Base-by-base conservation (phyloP, 2,113 vertebrate species). In the Pristiophorus japonicus region DNA sequence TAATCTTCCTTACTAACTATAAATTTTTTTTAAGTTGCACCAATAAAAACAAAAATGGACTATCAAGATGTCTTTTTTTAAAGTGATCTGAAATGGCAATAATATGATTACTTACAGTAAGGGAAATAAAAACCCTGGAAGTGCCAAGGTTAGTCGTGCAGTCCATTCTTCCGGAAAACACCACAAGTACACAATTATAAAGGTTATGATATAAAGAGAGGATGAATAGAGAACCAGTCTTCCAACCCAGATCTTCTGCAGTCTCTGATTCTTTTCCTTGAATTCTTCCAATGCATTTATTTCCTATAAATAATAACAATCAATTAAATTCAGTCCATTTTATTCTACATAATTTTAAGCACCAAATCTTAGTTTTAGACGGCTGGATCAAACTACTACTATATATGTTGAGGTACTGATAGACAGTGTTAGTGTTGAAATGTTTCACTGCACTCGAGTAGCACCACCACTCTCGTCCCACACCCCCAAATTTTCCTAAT, bases 241-340 rank as follows among this genome's bases (percentile, higher is more conserved):
- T 97, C 98, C 98, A 95, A 99, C 97, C 98, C 99, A 99, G 96
- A 98, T 97, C 96, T 99, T 99, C 96, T 99, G 97, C 97, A 98
- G 98, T 96, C 98, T 98, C 96, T 99, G 99, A 97, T 99, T 98
- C 98, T 98, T 99, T 96, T 99, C 98, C 96, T 98, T 97, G 95
- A 99, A 98, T 96, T 99, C 98, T 96, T 99, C 99, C 96, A 99
- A 97, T 70, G 96, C 96, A 96, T 99, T 98, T 96, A 99, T 98
- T 96, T 99, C 98, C 99, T 99, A 97, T 96, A 96, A 97, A 95
- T 97, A 96, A 18, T 96, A 96, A 47, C 10, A 84, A 95, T 67
- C 51, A 3, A 94, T 96, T 95, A 55, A 45, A 70, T 94, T 67
- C 11, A 94, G 65, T 42, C n/a, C n/a, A 42, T 93, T 66, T 62